phyloP scores from a whole-genome alignment of 53 echinoderm and acorn worm species.

The Actinopyga echinites region DNA sequence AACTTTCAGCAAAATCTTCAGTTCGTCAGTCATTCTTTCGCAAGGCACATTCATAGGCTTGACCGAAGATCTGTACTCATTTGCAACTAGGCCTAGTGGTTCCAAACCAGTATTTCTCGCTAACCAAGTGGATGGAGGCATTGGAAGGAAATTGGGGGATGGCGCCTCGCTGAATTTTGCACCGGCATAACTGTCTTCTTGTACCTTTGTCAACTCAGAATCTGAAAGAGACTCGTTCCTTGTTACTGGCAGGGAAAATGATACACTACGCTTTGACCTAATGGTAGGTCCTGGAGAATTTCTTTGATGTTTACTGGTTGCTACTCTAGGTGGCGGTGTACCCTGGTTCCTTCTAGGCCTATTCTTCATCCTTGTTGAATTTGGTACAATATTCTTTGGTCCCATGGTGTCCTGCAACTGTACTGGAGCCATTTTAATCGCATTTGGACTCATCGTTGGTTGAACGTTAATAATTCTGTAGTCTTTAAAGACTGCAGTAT shows the following conservation, averaged over 20 bases:
- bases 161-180: constrained; percentile 95
- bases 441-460: constrained; percentile 6
- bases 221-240: constrained; percentile 25
- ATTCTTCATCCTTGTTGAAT: not conserved
- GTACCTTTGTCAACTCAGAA: constrained; percentile 15
- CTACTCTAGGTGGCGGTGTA: constrained; percentile 5
- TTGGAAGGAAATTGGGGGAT: constrained; percentile 72
- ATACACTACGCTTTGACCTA: constrained; percentile 14
- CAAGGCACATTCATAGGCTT: constrained; percentile 29
- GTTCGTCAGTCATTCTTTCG: constrained; percentile 46
- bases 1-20: constrained; percentile 61
- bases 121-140: constrained; percentile 81
- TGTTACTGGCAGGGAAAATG: not conserved
- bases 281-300: not conserved
- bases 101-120: not conserved
- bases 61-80: not conserved
- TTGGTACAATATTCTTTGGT: not conserved
- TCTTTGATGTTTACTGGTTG: not conserved
- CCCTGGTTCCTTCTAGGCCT: constrained; percentile 6
- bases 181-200: constrained; percentile 69
- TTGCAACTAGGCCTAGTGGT: not conserved
- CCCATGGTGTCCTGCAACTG: not conserved
- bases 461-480: too few species aligned
- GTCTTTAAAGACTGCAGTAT: too few species aligned
- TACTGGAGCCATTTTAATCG: constrained; percentile 5